Conservation (phyloP, 2,113 vertebrate genomes). For the Gobio gobio region DNA sequence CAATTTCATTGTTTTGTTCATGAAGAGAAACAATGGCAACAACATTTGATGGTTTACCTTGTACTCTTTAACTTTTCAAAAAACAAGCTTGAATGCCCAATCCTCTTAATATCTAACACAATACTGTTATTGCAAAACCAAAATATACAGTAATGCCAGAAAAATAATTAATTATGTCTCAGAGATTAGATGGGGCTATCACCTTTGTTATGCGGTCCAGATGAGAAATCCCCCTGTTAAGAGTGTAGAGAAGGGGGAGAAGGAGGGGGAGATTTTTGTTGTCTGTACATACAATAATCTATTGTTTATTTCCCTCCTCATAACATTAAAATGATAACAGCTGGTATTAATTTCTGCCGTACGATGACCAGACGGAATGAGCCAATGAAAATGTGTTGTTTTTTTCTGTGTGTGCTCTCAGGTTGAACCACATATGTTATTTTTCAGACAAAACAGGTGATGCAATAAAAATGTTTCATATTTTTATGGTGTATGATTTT, state of each 20-base stretch:
- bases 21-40: neutral
- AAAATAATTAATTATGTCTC: conserved; percentile 33
- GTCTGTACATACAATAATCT: conserved; percentile 4
- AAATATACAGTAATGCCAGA: neutral
- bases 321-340: conserved; percentile 27
- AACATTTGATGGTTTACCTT: conserved; percentile 23
- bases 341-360: neutral
- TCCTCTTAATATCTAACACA: conserved; percentile 37
- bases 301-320: conserved; percentile 22
- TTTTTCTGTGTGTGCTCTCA: neutral
- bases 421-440: conserved; percentile 29
- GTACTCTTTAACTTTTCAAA: conserved; percentile 17
- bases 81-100: conserved; percentile 29
- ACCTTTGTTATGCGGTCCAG: neutral
- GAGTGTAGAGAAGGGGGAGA: neutral
- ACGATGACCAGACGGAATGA: neutral
- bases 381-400: conserved; percentile 18
- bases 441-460: conserved; percentile 22
- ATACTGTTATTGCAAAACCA: conserved; percentile 28
- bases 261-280: neutral
- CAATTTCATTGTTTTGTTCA: neutral
- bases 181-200: conserved; percentile 14
- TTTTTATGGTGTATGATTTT: neutral
- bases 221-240: conserved; percentile 9
- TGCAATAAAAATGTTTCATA: neutral